These are phyloP conservation scores for Drosophila insularis DNA, from an alignment of 1,140 invertebrate genomes.

Conservation along the genomic window DNA sequence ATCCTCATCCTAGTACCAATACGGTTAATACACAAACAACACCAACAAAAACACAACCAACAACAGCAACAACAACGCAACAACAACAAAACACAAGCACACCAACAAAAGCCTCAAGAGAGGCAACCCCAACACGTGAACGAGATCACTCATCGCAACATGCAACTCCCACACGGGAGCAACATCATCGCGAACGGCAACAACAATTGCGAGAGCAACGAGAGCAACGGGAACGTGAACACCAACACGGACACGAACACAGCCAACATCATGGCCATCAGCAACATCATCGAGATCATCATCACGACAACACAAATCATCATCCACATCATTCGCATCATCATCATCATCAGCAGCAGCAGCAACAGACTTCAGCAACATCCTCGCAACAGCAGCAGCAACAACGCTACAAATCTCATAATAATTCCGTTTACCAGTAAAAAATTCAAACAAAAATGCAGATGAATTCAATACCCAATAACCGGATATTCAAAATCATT, in stretches of 20 bases:
- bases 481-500: conserved; percentile 12
- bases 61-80: conserved; percentile 33
- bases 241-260: conserved; percentile 40
- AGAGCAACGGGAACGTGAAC: conserved; percentile 52
- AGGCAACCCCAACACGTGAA: conserved; percentile 64
- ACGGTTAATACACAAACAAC: conserved; percentile 29
- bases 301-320: conserved; percentile 35
- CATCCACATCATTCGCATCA: conserved; percentile 29
- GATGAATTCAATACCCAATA: conserved; percentile 22
- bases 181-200: conserved; percentile 44
- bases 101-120: conserved; percentile 67
- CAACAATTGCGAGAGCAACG: conserved; percentile 48
- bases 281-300: conserved; percentile 18
- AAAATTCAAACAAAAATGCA: conserved; percentile 24
- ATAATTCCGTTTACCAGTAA: conserved; percentile 82
- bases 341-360: conserved; percentile 43
- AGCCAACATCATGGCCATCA: conserved; percentile 36
- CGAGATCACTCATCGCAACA: conserved; percentile 51
- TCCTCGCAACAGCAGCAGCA: conserved; percentile 56
- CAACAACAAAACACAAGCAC: conserved; percentile 58
- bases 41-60: conserved; percentile 26
- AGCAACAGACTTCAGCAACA: conserved; percentile 48
- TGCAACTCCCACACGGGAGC: conserved; percentile 45
- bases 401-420: conserved; percentile 75
- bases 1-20: conserved; percentile 31